Evolutionary conservation across 2,113 vertebrate genomes (phyloP).

Genomic region (Morone chrysops): DNA sequence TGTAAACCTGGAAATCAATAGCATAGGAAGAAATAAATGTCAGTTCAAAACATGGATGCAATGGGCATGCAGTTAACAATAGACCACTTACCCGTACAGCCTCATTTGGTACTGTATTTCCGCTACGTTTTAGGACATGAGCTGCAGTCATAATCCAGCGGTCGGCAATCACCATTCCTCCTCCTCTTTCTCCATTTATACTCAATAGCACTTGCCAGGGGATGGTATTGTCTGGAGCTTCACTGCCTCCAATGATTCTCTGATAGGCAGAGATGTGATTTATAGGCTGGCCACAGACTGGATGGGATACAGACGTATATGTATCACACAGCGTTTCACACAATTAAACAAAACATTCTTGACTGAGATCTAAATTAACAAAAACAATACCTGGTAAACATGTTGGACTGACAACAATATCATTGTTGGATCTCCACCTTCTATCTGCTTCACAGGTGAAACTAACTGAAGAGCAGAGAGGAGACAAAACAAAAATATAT

Average conservation of each 20-base stretch:
- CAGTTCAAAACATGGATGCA: neutral
- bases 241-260: conserved; percentile 70
- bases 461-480: conserved; percentile 6
- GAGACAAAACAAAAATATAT: neutral
- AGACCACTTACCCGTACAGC: conserved; percentile 30
- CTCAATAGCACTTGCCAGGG: conserved; percentile 81
- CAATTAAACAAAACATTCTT: neutral
- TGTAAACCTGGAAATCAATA: conserved; percentile 56
- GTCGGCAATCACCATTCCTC: conserved; percentile 76
- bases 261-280: neutral
- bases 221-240: conserved; percentile 43
- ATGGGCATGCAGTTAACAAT: neutral
- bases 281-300: conserved; percentile 76
- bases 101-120: accelerated
- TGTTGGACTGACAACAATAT: conserved; percentile 3
- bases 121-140: neutral
- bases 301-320: neutral
- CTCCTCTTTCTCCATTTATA: accelerated
- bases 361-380: neutral
- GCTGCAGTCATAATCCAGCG: conserved; percentile 82
- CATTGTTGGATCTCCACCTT: conserved; percentile 32
- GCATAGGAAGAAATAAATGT: neutral
- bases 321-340: neutral
- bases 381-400: conserved; percentile 37
- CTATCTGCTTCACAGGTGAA: conserved; percentile 43